Base-by-base conservation (phyloP, 1,140 invertebrate species). In the Papilio polyxenes region DNA sequence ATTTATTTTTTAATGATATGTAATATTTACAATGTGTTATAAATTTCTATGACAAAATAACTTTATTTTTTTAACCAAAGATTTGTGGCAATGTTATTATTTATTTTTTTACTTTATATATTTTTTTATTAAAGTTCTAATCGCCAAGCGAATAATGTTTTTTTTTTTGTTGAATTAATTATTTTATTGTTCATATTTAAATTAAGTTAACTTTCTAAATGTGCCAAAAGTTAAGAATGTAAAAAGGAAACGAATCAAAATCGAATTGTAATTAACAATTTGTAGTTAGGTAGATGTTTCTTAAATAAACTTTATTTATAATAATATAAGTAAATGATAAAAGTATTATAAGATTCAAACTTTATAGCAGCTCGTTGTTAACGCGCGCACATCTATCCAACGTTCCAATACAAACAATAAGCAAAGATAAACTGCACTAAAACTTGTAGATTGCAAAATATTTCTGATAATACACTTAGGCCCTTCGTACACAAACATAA, bases 191-290 rank as follows among this genome's bases (percentile, higher is more conserved):
- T 59, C n/a, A 53, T 75, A 75, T 53, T 62, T 81, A 53, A 15
- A 51, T 40, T 53, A 8, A 13, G 8, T 31, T 48, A 2, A 5
- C 13, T 37, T 13, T 49, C 49, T 31, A 80, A 86, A 85, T 83
- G 88, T 90, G 89, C 89, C 89, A 90, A 90, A 87, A 83, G 83
- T 80, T 85, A 85, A 84, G 82, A 85, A 83, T 86, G 86, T 80
- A 84, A 85, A 85, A 82, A 87, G 83, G 84, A 23, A 85, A 83
- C 51, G 62, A 69, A 82, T 49, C 77, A 80, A 81, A 62, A 85
- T 83, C 82, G 82, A 86, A 85, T 87, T 86, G 85, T 85, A 85
- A 82, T 86, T 85, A 85, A 86, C 86, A 85, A 83, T 82, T 83
- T 69, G 76, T 87, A 87, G 87, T n/a, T 88, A 88, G 87, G 83